phyloP scores from a whole-genome alignment of 2,888 invertebrate species.

The Helleia helle region DNA sequence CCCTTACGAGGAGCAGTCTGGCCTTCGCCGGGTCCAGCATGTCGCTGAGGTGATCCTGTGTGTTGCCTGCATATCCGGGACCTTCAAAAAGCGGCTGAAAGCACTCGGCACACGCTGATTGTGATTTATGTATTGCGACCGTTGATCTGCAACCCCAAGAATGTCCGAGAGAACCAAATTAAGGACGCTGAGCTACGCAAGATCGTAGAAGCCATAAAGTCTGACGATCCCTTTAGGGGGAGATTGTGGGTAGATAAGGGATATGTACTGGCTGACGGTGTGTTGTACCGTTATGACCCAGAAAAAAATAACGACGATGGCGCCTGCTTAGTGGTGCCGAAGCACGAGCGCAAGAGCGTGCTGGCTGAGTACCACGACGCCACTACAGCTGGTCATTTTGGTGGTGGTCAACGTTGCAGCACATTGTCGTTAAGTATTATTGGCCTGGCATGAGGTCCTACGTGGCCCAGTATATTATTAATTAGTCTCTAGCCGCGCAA shows the following conservation, averaged over 20 bases:
- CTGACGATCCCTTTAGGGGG: constrained; percentile 16
- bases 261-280: constrained; percentile 12
- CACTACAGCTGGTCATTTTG: constrained; percentile 6
- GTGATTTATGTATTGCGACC: too few species aligned
- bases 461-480: constrained; percentile 12
- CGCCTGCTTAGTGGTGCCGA: not conserved
- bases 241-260: constrained; percentile 15
- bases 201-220: constrained; percentile 17
- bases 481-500: too few species aligned
- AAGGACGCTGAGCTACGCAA: constrained; percentile 14
- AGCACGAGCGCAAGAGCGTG: not conserved
- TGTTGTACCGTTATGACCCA: not conserved
- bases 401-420: constrained; percentile 15
- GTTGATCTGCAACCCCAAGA: too few species aligned
- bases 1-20: too few species aligned
- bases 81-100: too few species aligned
- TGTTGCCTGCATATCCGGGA: too few species aligned
- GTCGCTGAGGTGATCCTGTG: too few species aligned
- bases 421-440: constrained; percentile 16
- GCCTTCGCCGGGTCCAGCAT: too few species aligned
- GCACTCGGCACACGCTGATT: too few species aligned
- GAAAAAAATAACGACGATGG: not conserved
- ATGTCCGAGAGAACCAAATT: not conserved
- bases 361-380: not conserved
- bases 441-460: constrained; percentile 22